Percentiles rank a stretch among this genome's conserved stretches.
phyloP scores from a whole-genome alignment of 2,797 vertebrate genomes.

The Mormyrus proboscirostris region DNA sequence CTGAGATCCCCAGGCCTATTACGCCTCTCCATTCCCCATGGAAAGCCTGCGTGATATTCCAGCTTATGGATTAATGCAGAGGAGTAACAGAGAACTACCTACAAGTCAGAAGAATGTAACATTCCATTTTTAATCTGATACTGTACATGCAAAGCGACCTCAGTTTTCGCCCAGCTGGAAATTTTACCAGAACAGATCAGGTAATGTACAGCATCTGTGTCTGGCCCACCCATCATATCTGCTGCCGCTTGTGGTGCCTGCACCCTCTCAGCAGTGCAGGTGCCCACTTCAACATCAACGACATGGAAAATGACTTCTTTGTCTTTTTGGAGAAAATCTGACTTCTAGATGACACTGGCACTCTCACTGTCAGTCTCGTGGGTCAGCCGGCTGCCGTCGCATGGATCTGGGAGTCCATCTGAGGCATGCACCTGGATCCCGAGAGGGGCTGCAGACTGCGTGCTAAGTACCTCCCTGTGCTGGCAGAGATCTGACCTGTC shows the following conservation, averaged over 20 bases:
- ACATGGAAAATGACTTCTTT: neutral
- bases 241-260: neutral
- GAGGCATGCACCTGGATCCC: neutral
- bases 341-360: neutral
- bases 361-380: neutral
- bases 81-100: neutral
- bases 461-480: neutral
- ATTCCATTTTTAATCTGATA: neutral
- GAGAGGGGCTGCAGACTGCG: neutral
- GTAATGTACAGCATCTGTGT: neutral
- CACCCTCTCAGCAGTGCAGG: neutral
- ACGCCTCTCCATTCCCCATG: neutral
- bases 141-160: neutral
- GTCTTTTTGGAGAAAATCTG: neutral
- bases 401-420: neutral
- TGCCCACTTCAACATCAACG: neutral
- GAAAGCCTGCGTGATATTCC: neutral
- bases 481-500: neutral
- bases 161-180: neutral
- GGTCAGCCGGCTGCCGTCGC: neutral
- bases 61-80: neutral
- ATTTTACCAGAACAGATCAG: neutral
- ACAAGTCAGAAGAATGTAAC: neutral
- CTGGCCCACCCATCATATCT: neutral
- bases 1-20: neutral